phyloP scores from a whole-genome alignment of 2,888 invertebrate species.

The Rhimphoctona megacephalus region DNA sequence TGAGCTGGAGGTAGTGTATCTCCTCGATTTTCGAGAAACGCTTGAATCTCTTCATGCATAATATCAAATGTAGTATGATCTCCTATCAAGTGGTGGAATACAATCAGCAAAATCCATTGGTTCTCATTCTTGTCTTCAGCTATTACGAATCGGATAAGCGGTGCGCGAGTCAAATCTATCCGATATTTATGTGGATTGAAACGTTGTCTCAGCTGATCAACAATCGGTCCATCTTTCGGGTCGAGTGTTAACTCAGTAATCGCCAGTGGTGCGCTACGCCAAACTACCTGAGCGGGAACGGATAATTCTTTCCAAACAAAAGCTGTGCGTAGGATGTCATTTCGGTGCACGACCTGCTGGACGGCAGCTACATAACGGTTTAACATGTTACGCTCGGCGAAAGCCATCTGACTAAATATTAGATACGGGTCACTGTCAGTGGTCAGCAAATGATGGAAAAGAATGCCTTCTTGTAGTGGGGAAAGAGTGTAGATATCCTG shows the following conservation, averaged over 20 bases:
- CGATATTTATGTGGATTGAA: background rate
- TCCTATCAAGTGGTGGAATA: constrained; percentile 13
- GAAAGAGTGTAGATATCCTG: constrained; percentile 18
- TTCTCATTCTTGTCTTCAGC: background rate
- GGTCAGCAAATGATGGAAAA: constrained; percentile 24
- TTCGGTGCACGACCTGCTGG: constrained; percentile 8
- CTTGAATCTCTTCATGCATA: constrained; percentile 6
- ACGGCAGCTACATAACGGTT: constrained; percentile 3
- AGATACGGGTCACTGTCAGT: constrained; percentile 7
- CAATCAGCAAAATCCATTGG: constrained; percentile 2
- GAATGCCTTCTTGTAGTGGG: constrained; percentile 24
- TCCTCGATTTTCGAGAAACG: background rate
- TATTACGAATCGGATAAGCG: constrained; percentile 17
- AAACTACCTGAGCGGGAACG: constrained; percentile 26
- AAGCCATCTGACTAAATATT: background rate
- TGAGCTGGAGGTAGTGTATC: background rate
- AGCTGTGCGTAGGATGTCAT: constrained; percentile 22
- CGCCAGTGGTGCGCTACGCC: background rate
- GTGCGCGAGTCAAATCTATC: constrained; percentile 13
- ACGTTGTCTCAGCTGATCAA: background rate
- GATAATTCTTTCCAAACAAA: constrained; percentile 4
- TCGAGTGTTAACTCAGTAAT: constrained; percentile 22
- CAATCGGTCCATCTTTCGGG: background rate
- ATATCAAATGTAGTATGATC: constrained; percentile 25
- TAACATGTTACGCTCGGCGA: background rate